Evolutionary conservation across 1,140 invertebrate genomes (phyloP), one percentile per base, ranked within the genome.

Genomic region (Polyergus mexicanus): DNA sequence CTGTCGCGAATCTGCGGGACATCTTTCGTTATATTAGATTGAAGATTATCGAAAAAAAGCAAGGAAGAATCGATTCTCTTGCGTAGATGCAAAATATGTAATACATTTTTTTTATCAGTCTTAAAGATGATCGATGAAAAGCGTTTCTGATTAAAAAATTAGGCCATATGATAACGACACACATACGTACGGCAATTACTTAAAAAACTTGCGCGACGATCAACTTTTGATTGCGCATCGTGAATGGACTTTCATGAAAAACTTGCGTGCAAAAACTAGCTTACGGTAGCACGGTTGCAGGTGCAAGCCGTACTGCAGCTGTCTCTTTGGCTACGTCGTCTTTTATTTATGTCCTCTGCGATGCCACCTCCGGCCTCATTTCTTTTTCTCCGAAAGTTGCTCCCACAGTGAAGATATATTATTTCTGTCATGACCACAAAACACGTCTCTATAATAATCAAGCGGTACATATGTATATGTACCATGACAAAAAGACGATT

Each of bases 261-360:
- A 56, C 66, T 58, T 35, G 51, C 66, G 16, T 51, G 35, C 58
- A 41, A n/a, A n/a, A n/a, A 3, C 62, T 81, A 76, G 32, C 32
- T 87, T 4, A 4, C 47, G 47, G 44, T 47, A 47, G 44, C 10
- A 47, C 28, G 60, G 35, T 65, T 87, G 78, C 89, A 87, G 68
- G 84, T 72, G 72, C 81, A 75, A 47, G 13, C 65, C 66, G 76
- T 75, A 63, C 10, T 66, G 85, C 89, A 89, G 85, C 74, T 87
- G 81, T 81, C 58, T 65, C 88, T 81, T 41, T 47, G 51, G n/a
- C 62, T 35, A 22, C n/a, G 35, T 75, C 63, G 58, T 60, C 56
- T 83, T 80, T 90, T 84, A 90, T 90, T 90, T 90, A 87, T 90
- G 81, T 78, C 77, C 32, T 76, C 68, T 58, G 69, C 74, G 74